Conservation (phyloP, 2,888 invertebrate genomes). For the Eueremaeus valkanovi region DNA sequence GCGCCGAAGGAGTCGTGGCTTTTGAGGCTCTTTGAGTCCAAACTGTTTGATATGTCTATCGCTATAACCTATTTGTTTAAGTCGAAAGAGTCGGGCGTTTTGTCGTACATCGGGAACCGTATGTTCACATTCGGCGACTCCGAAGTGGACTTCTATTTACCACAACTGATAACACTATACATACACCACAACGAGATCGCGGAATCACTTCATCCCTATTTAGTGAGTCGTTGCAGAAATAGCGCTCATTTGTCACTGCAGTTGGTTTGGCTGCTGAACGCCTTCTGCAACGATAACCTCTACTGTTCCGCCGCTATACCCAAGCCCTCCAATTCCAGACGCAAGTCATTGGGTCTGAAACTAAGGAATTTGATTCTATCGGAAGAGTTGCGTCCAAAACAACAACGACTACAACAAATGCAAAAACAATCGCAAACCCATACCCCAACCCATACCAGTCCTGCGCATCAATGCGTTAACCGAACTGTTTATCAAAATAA, state of each 20-base stretch:
- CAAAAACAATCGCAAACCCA: neutral
- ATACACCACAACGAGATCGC: constrained; percentile 97
- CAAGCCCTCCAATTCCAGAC: constrained; percentile 59
- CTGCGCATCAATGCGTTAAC: neutral
- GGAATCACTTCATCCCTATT: constrained; percentile 80
- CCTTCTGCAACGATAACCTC: constrained; percentile 72
- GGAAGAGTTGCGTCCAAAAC: constrained; percentile 59
- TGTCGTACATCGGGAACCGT: constrained; percentile 95
- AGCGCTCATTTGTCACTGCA: constrained; percentile 94
- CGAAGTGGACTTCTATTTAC: constrained; percentile 96
- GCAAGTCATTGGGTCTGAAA: constrained; percentile 68
- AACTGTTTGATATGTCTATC: constrained; percentile 96
- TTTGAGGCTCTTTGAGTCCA: constrained; percentile 90
- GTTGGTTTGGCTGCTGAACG: constrained; percentile 93
- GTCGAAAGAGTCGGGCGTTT: constrained; percentile 95
- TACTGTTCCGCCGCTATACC: neutral
- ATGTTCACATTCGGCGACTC: constrained; percentile 88
- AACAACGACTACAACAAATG: neutral
- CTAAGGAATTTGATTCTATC: constrained; percentile 68
- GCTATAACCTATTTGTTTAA: constrained; percentile 97
- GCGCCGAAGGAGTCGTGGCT: constrained; percentile 57
- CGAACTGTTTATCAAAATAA: neutral
- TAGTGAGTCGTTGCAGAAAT: constrained; percentile 75
- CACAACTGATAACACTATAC: constrained; percentile 96
- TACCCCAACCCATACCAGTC: neutral